phyloP scores from a whole-genome alignment of 2,888 invertebrate genomes.

The Acheta domesticus region DNA sequence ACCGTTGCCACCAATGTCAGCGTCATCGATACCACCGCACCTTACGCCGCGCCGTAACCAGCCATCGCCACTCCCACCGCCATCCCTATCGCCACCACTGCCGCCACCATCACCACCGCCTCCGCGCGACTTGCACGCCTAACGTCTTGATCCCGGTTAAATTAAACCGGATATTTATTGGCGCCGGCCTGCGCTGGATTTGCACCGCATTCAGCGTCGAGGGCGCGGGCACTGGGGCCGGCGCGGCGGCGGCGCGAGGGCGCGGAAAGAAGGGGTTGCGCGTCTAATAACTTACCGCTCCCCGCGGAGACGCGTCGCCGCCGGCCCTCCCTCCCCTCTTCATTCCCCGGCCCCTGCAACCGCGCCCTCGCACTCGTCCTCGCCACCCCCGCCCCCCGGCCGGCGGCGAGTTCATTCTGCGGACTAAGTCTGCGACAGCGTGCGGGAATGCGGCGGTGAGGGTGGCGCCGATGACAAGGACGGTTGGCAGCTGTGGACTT shows the following conservation, averaged over 20 bases:
- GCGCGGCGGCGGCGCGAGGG: background rate
- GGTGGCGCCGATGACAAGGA: no score
- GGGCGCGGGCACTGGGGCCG: background rate
- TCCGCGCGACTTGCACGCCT: background rate
- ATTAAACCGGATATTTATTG: constrained; percentile 18
- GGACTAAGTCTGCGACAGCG: background rate
- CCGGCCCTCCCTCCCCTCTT: background rate
- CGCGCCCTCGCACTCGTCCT: background rate
- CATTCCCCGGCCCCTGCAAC: no score
- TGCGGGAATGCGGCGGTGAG: background rate
- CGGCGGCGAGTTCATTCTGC: background rate
- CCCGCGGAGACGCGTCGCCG: background rate
- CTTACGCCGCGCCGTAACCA: no score
- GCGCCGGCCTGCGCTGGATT: background rate
- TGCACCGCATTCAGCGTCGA: background rate
- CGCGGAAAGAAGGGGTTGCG: background rate
- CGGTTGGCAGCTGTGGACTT: no score
- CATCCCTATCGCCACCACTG: background rate
- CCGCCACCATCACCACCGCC: background rate
- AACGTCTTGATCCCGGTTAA: constrained; percentile 18
- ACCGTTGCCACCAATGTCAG: no score
- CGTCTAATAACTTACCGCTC: constrained; percentile 6
- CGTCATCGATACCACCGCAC: no score
- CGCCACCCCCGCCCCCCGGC: background rate
- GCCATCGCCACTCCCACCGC: no score